Evolutionary conservation across 2,113 vertebrate species (phyloP).

Genomic region (Promerops cafer): DNA sequence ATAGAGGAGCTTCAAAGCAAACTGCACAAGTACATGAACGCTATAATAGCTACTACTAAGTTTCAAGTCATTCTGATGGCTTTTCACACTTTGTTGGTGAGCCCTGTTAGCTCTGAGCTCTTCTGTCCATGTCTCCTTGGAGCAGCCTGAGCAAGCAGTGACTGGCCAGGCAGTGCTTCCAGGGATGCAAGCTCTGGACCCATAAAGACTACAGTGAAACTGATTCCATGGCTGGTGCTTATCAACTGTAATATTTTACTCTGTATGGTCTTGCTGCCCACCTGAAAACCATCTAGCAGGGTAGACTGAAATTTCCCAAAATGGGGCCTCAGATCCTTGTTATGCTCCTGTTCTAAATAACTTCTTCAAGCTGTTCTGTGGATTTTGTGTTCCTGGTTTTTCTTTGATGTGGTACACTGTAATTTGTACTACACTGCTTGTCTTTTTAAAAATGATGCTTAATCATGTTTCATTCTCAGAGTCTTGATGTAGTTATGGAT

Average conservation of each 20-base stretch:
- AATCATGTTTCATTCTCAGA: not conserved
- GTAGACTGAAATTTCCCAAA: not conserved
- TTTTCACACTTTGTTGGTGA: not conserved
- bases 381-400: not conserved
- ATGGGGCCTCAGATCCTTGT: not conserved
- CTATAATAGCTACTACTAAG: not conserved
- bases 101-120: not conserved
- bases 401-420: slow-evolving; percentile 26
- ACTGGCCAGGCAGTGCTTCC: not conserved
- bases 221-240: not conserved
- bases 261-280: not conserved
- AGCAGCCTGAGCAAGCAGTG: not conserved
- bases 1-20: not conserved
- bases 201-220: not conserved
- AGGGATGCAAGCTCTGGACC: not conserved
- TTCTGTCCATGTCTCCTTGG: not conserved
- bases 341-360: slow-evolving; percentile 7
- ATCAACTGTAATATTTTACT: not conserved
- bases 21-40: not conserved
- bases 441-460: not conserved
- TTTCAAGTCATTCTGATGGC: not conserved
- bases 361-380: not conserved
- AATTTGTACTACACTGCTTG: slow-evolving; percentile 32
- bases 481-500: not conserved
- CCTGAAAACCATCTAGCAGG: not conserved